A percentile compares a stretch with the other conserved stretches of the same genome.
Conservation (phyloP, 2,888 invertebrate species). For the Dysmachus trigonus region DNA sequence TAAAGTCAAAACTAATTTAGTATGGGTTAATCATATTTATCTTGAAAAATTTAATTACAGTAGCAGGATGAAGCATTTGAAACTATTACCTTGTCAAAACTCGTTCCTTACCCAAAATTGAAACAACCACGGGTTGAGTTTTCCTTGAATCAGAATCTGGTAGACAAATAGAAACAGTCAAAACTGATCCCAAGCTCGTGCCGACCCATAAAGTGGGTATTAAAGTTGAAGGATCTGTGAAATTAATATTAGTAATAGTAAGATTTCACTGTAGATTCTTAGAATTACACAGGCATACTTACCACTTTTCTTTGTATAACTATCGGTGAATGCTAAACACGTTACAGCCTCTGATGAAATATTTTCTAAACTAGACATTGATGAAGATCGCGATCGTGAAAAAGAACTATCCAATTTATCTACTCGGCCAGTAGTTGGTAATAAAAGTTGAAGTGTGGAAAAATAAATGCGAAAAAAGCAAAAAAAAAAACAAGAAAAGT, state of each 20-base stretch:
- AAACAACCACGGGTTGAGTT: conserved; percentile 86
- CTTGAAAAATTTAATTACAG: neutral
- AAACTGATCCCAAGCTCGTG: conserved; percentile 94
- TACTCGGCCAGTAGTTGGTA: conserved; percentile 72
- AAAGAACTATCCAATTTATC: conserved; percentile 97
- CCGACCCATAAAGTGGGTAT: conserved; percentile 97
- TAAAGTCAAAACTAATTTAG: no score
- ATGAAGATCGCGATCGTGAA: conserved; percentile 95
- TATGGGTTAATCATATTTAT: no score
- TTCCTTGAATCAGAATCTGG: conserved; percentile 82
- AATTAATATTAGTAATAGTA: conserved; percentile 6
- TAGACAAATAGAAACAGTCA: conserved; percentile 89
- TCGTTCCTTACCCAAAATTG: conserved; percentile 78
- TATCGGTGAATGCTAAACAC: conserved; percentile 95
- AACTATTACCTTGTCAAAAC: neutral
- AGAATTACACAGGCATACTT: conserved; percentile 56
- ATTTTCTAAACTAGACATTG: conserved; percentile 97
- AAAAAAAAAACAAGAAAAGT: conserved; percentile 34
- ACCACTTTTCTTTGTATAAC: conserved; percentile 95
- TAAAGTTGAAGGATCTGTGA: conserved; percentile 81
- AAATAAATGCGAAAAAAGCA: conserved; percentile 32
- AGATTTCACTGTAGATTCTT: neutral
- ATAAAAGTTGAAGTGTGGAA: conserved; percentile 28
- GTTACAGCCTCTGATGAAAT: conserved; percentile 95
- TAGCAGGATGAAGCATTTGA: neutral